These are phyloP conservation scores for Brachyhypopomus gauderio DNA, from an alignment of 2,113 vertebrate species.

Conservation along the genomic window DNA sequence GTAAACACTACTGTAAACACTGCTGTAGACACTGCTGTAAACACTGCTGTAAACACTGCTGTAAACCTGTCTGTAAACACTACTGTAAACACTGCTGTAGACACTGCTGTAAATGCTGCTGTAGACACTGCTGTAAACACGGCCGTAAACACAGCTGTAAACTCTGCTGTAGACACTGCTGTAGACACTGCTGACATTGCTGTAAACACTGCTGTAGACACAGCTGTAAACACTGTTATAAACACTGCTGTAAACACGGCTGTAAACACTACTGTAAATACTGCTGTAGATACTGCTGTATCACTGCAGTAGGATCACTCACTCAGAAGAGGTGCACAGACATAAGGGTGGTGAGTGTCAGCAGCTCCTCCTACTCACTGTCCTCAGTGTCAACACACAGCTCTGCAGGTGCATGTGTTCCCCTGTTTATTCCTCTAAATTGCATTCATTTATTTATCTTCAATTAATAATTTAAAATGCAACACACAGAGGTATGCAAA, in stretches of 20 bases:
- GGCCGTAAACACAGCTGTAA: too few species aligned
- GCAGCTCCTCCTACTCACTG: neutral
- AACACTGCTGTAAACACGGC: too few species aligned
- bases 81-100: neutral
- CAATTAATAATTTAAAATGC: constrained; percentile 82
- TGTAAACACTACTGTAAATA: neutral
- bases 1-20: neutral
- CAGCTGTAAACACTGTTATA: neutral
- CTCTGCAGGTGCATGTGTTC: constrained; percentile 74
- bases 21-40: neutral
- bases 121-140: too few species aligned
- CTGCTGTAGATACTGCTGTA: too few species aligned
- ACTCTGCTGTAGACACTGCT: neutral
- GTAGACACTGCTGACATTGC: too few species aligned
- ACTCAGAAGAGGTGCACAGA: constrained; percentile 27
- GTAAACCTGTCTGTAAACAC: too few species aligned
- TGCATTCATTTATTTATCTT: constrained; percentile 82
- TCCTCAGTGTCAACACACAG: constrained; percentile 71
- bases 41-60: neutral
- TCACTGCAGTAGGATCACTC: constrained; percentile 4
- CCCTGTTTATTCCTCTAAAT: constrained; percentile 76
- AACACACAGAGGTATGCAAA: constrained; percentile 80
- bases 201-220: neutral
- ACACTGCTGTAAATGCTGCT: neutral
- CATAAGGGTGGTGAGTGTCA: constrained; percentile 19